phyloP scores from a whole-genome alignment of 2,888 invertebrate genomes.

The Formica aserva region DNA sequence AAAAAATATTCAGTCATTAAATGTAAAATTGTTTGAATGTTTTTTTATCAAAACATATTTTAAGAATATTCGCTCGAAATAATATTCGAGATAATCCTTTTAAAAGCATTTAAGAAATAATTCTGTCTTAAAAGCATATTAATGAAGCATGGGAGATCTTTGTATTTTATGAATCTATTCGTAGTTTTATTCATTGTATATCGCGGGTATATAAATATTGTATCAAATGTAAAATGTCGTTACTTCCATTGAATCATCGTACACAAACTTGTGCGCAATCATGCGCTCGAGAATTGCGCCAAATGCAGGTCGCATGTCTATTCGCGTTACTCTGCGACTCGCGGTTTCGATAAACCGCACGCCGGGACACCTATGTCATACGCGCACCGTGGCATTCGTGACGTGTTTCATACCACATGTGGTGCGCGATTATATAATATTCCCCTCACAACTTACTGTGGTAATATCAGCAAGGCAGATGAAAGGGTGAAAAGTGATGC shows the following conservation, averaged over 20 bases:
- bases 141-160: neutral
- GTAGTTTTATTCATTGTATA: neutral
- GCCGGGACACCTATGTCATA: slow-evolving; percentile 73
- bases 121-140: neutral
- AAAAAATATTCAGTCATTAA: neutral
- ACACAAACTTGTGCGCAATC: neutral
- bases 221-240: neutral
- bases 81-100: neutral
- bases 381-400: slow-evolving; percentile 69
- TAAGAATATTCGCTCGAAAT: neutral
- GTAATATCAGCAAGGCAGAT: slow-evolving; percentile 32
- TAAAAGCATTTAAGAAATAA: neutral
- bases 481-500: slow-evolving; percentile 28
- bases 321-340: slow-evolving; percentile 77
- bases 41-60: neutral
- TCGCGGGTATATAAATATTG: neutral
- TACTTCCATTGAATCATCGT: neutral
- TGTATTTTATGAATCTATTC: neutral
- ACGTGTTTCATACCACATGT: slow-evolving; percentile 57
- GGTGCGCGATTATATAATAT: slow-evolving; percentile 60
- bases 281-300: slow-evolving; percentile 40
- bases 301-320: slow-evolving; percentile 76
- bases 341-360: slow-evolving; percentile 77
- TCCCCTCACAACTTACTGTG: slow-evolving; percentile 37
- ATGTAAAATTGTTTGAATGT: neutral